These are phyloP conservation scores for Melipona quadrifasciata DNA, from an alignment of 1,140 invertebrate species.

Conservation along the genomic window DNA sequence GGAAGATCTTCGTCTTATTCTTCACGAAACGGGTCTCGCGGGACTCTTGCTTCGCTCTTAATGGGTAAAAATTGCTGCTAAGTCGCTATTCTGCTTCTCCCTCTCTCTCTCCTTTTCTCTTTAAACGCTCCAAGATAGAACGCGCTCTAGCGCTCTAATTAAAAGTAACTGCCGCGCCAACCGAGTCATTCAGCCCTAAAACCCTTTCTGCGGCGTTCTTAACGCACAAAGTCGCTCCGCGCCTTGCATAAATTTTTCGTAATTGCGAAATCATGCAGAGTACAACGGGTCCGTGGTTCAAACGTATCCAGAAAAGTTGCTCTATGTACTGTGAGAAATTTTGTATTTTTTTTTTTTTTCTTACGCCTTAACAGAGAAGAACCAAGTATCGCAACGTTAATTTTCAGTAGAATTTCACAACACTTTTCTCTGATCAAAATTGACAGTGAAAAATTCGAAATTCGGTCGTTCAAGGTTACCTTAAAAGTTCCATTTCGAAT, in stretches of 20 bases:
- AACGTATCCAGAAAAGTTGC: background rate
- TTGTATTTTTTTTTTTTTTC: background rate
- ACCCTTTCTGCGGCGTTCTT: slow-evolving; percentile 21
- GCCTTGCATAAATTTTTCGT: slow-evolving; percentile 35
- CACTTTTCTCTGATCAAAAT: too few species aligned
- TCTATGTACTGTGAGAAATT: background rate
- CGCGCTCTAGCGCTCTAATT: slow-evolving; percentile 63
- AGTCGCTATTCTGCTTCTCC: slow-evolving; percentile 50
- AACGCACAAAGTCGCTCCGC: slow-evolving; percentile 51
- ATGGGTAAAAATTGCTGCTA: slow-evolving; percentile 72
- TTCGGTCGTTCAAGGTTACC: too few species aligned
- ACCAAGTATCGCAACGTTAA: background rate
- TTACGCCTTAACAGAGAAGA: background rate
- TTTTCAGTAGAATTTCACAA: background rate
- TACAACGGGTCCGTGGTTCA: background rate
- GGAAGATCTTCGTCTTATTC: slow-evolving; percentile 40
- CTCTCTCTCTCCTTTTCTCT: background rate
- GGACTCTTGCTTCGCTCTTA: slow-evolving; percentile 49
- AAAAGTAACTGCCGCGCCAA: slow-evolving; percentile 70
- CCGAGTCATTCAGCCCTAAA: slow-evolving; percentile 29
- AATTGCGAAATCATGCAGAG: slow-evolving; percentile 54
- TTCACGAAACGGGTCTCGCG: background rate
- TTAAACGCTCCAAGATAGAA: slow-evolving; percentile 65
- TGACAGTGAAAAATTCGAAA: too few species aligned
- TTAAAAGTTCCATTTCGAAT: too few species aligned